A percentile compares a stretch with the other conserved stretches of the same genome.
Conservation (phyloP, 2,888 invertebrate species). For the Tenthredo distinguenda region DNA sequence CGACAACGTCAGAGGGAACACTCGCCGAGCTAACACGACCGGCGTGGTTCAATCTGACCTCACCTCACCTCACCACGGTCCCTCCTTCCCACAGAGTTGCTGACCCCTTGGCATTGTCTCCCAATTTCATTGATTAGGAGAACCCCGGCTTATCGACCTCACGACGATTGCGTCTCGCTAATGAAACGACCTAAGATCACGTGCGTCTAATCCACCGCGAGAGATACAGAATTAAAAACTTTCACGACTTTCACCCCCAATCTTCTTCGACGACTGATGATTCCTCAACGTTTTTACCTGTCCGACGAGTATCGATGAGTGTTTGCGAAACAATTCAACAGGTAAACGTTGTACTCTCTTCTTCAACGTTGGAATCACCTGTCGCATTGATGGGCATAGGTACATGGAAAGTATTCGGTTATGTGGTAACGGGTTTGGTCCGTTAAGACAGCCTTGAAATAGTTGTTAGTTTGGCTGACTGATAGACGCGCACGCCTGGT, state of each 20-base stretch:
- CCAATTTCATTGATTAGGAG: slow-evolving; percentile 77
- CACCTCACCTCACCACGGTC: neutral
- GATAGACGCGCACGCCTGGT: slow-evolving; percentile 56
- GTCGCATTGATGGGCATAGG: neutral
- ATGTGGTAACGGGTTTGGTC: slow-evolving; percentile 3
- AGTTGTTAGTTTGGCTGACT: slow-evolving; percentile 54
- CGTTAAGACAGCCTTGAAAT: slow-evolving; percentile 44
- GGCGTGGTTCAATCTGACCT: slow-evolving; percentile 41
- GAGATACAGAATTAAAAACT: slow-evolving; percentile 49
- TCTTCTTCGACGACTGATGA: neutral
- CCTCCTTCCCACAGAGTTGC: slow-evolving; percentile 51
- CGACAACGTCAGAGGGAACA: slow-evolving; percentile 62
- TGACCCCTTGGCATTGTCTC: slow-evolving; percentile 73
- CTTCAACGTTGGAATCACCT: neutral
- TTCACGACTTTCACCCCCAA: neutral
- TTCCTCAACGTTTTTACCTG: neutral
- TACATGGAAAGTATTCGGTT: slow-evolving; percentile 1
- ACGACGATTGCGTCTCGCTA: slow-evolving; percentile 73
- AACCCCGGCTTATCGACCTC: slow-evolving; percentile 67
- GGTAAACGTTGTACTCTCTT: neutral
- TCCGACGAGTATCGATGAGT: neutral
- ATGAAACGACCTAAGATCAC: slow-evolving; percentile 74
- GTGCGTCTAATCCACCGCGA: slow-evolving; percentile 68
- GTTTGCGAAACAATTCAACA: slow-evolving; percentile 12
- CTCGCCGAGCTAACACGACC: slow-evolving; percentile 54